Evolutionary conservation across 2,113 vertebrate species (phyloP), one percentile per base, ranked within the genome.

Genomic region (Rhinoderma darwinii): DNA sequence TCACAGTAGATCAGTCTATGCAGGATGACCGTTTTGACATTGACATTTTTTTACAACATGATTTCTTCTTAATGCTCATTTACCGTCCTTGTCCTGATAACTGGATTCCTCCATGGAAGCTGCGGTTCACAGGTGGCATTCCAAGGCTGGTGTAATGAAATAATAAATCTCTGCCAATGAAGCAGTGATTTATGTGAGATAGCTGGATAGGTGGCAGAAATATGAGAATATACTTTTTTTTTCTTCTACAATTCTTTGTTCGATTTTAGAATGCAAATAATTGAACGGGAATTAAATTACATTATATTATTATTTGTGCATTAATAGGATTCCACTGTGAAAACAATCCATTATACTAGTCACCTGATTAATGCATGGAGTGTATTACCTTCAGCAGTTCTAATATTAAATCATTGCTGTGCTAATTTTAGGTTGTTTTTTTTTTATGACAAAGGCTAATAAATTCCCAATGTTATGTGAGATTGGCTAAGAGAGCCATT

Each of bases 131-230:
- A 83, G 81, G 81, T 72, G 81, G 81, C 20, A 47, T 44, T 54
- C n/a, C 6, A 47, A 47, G 43, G 18, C 41, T 72, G 63, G 61
- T 51, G 25, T 83, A 83, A 83, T 83, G 81, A 83, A 83, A 83
- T 47, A 72, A 83, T 83, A 17, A 72, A 63, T 39, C 66, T 25
- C 63, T 83, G 63, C 41, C 81, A 70, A 32, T 22, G 22, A 61
- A 81, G 20, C 37, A 63, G 27, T 83, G 61, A 83, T 83, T 54
- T 83, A 83, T 83, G 81, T 72, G 63, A 50, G 30, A 83, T 83
- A 8, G 54, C 30, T 25, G 47, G 7, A 59, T 50, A n/a, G 6
- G 41, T 51, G 50, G 14, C 43, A 39, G 39, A 66, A 30, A 47
- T 44, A 68, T n/a, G 14, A 82, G 59, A 47, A 66, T 66, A 72